Conservation (phyloP, 1,140 invertebrate genomes). For the Platyura marginata region DNA sequence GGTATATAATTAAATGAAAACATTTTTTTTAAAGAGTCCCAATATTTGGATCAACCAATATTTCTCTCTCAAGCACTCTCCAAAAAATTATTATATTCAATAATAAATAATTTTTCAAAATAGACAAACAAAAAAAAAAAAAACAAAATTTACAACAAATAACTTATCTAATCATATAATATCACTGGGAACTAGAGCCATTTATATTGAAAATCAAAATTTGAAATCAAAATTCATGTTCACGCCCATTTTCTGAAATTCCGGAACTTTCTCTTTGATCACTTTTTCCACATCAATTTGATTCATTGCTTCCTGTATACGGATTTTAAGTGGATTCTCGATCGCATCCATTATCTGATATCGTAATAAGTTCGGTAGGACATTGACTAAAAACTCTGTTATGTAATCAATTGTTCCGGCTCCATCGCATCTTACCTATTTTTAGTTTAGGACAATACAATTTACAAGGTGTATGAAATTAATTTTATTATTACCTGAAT, state of each 20-base stretch:
- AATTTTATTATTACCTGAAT: slow-evolving; percentile 60
- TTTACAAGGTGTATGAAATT: too few species aligned
- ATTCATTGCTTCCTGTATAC: slow-evolving; percentile 42
- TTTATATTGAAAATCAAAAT: too few species aligned
- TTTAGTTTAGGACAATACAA: background rate
- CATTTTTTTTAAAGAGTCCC: too few species aligned
- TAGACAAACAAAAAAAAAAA: too few species aligned
- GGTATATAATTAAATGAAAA: too few species aligned
- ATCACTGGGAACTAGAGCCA: too few species aligned
- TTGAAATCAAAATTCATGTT: slow-evolving; percentile 15
- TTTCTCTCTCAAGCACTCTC: too few species aligned
- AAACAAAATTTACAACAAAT: too few species aligned
- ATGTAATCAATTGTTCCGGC: slow-evolving; percentile 64
- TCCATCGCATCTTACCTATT: slow-evolving; percentile 36
- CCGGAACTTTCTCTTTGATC: slow-evolving; percentile 43
- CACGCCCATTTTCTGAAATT: slow-evolving; percentile 35
- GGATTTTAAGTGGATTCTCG: slow-evolving; percentile 48
- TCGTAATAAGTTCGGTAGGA: slow-evolving; percentile 61
- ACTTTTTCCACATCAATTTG: slow-evolving; percentile 50
- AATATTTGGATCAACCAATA: too few species aligned
- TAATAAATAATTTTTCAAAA: too few species aligned
- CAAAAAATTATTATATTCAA: too few species aligned
- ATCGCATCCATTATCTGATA: slow-evolving; percentile 70
- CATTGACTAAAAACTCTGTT: slow-evolving; percentile 55
- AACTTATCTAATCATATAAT: too few species aligned